These are phyloP conservation scores for Gallinago stenura DNA, from an alignment of 2,797 vertebrate species.

Conservation along the genomic window DNA sequence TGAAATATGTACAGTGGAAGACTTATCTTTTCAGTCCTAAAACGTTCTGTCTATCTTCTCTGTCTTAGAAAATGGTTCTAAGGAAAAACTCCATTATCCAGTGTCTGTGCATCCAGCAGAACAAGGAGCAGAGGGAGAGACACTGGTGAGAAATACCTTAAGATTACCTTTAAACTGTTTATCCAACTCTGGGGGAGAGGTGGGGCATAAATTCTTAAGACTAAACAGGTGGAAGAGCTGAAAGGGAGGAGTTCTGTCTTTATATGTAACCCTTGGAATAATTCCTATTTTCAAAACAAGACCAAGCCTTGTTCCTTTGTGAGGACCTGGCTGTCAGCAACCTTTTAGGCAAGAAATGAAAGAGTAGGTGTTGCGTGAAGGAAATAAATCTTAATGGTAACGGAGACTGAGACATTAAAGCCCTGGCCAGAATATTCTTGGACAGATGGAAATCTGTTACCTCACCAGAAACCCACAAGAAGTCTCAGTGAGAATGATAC, in stretches of 20 bases:
- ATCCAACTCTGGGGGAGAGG: neutral
- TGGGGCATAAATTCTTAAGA: neutral
- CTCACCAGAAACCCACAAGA: neutral
- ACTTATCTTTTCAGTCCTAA: neutral
- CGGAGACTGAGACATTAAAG: neutral
- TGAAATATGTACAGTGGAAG: neutral
- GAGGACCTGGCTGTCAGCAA: neutral
- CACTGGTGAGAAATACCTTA: conserved; percentile 22
- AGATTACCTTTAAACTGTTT: neutral
- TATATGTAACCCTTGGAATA: neutral
- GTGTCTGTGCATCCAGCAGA: neutral
- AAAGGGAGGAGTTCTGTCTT: neutral
- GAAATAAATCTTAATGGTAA: neutral
- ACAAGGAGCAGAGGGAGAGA: neutral
- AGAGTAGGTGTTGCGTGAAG: neutral
- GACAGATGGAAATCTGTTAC: neutral
- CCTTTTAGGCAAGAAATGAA: neutral
- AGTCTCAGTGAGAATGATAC: neutral
- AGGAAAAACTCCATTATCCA: neutral
- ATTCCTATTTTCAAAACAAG: neutral
- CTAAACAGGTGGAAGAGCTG: neutral
- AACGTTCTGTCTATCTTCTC: neutral
- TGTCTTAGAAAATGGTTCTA: neutral
- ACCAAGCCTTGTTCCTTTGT: neutral
- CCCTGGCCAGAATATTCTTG: neutral